phyloP scores from a whole-genome alignment of 2,113 vertebrate genomes.

The Psettodes erumei region DNA sequence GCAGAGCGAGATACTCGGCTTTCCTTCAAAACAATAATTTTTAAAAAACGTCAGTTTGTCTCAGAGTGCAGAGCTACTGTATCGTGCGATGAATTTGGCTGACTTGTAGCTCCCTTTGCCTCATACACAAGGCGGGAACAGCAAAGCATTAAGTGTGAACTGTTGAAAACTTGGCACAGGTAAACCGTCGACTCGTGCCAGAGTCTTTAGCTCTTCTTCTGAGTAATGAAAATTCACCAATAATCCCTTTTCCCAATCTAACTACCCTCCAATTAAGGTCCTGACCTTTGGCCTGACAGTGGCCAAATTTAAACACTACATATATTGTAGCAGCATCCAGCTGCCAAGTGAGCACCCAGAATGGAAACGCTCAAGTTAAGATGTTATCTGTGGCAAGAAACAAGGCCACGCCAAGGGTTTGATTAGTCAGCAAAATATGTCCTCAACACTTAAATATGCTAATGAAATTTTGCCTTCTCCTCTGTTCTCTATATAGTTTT shows the following conservation, averaged over 20 bases:
- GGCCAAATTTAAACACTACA: constrained; percentile 39
- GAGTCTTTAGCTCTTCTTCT: constrained; percentile 60
- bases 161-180: constrained; percentile 62
- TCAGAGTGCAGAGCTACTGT: not conserved
- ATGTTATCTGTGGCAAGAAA: constrained; percentile 13
- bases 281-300: constrained; percentile 20
- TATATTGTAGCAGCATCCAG: not conserved
- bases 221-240: constrained; percentile 55
- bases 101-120: constrained; percentile 4
- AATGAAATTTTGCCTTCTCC: not conserved
- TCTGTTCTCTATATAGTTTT: not conserved
- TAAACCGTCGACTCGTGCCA: constrained; percentile 45
- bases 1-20: not conserved
- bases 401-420: not conserved
- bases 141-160: constrained; percentile 40
- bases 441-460: not conserved
- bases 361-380: constrained; percentile 23
- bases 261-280: constrained; percentile 52
- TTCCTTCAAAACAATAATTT: constrained; percentile 1
- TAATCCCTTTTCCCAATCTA: constrained; percentile 63
- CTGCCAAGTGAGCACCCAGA: constrained; percentile 44
- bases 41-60: not conserved
- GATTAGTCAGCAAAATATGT: not conserved
- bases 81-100: constrained; percentile 22
- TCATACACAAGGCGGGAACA: constrained; percentile 22